Evolutionary conservation across 2,888 invertebrate genomes (phyloP).

Genomic region (Cynaeus angustus): DNA sequence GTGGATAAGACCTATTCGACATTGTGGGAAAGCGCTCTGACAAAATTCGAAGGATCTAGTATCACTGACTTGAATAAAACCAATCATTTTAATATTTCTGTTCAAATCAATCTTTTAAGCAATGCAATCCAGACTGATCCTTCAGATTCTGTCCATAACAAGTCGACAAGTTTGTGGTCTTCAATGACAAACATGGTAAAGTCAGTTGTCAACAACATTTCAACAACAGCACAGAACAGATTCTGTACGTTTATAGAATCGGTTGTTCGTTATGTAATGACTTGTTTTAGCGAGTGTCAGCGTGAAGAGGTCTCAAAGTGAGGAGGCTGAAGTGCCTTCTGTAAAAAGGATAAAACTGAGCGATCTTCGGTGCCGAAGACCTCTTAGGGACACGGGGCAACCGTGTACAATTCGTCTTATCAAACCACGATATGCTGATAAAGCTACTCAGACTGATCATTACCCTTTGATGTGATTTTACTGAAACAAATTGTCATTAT

Average conservation of each 20-base stretch:
- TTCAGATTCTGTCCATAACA: constrained; percentile 5
- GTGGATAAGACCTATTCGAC: constrained; percentile 37
- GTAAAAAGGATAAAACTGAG: constrained; percentile 62
- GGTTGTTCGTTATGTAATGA: neutral
- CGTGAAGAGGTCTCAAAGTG: constrained; percentile 36
- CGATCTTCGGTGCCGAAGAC: constrained; percentile 64
- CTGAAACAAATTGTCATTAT: constrained; percentile 40
- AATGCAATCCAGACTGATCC: neutral
- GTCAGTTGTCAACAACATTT: constrained; percentile 56
- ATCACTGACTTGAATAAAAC: constrained; percentile 22
- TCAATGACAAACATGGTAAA: constrained; percentile 60
- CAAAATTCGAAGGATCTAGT: constrained; percentile 15
- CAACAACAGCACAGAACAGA: constrained; percentile 32
- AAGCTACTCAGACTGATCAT: constrained; percentile 62
- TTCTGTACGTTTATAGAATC: constrained; percentile 15
- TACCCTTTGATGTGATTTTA: constrained; percentile 43
- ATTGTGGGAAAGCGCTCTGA: constrained; percentile 52
- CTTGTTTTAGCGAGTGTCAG: constrained; percentile 16
- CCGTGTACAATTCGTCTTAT: constrained; percentile 33
- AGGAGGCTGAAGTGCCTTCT: constrained; percentile 49
- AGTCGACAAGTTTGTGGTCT: constrained; percentile 56
- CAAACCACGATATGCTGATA: constrained; percentile 56
- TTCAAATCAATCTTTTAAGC: constrained; percentile 25
- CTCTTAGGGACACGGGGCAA: constrained; percentile 59
- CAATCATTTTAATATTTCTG: constrained; percentile 20